phyloP scores from a whole-genome alignment of 2,888 invertebrate genomes.

The Adineta ricciae region DNA sequence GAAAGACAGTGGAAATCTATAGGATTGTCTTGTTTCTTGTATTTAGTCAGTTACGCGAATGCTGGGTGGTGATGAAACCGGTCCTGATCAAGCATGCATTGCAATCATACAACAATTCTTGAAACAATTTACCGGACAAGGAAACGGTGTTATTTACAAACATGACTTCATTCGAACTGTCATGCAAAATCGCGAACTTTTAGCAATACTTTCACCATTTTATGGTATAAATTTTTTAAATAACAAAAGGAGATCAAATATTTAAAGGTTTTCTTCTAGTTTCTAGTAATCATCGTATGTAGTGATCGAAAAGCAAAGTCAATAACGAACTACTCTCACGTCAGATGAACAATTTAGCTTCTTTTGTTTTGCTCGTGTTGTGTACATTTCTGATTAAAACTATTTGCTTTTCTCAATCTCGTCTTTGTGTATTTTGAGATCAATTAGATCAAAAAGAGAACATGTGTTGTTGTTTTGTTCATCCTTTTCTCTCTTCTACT shows the following conservation, averaged over 20 bases:
- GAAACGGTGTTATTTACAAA: neutral
- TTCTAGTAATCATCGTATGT: neutral
- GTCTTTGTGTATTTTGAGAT: slow-evolving; percentile 7
- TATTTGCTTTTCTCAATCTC: neutral
- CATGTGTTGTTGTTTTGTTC: neutral
- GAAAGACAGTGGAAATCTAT: neutral
- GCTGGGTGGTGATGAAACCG: neutral
- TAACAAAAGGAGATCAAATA: too few species aligned
- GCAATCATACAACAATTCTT: slow-evolving; percentile 11
- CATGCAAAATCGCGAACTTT: neutral
- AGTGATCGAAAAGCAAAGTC: neutral
- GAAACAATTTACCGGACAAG: neutral
- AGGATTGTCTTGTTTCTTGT: neutral
- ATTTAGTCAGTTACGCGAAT: neutral
- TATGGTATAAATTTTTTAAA: neutral
- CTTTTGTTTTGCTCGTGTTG: neutral
- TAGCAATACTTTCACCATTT: slow-evolving; percentile 3
- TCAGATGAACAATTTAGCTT: neutral
- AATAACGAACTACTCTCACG: neutral
- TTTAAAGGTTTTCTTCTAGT: neutral
- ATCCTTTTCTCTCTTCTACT: neutral
- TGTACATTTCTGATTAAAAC: neutral
- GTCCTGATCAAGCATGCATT: neutral
- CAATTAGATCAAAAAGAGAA: neutral
- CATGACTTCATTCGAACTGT: neutral